These are phyloP conservation scores for Meiosimyza decipiens DNA, from an alignment of 2,888 invertebrate genomes.

Conservation along the genomic window DNA sequence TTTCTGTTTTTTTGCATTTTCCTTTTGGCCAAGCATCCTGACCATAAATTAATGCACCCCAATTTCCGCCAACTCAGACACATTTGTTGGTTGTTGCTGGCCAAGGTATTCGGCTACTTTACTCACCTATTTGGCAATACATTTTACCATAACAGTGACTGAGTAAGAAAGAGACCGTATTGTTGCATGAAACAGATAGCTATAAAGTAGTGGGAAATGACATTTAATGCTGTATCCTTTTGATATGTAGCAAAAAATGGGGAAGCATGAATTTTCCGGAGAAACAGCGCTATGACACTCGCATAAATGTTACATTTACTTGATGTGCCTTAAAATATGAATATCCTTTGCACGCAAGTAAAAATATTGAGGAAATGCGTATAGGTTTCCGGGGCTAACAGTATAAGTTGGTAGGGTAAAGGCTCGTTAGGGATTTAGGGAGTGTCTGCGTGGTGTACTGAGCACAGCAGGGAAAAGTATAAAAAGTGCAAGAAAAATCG, in stretches of 20 bases:
- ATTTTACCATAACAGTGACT: slow-evolving; percentile 11
- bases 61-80: slow-evolving; percentile 33
- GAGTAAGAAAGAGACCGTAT: background rate
- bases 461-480: background rate
- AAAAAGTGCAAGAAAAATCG: slow-evolving; percentile 17
- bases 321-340: slow-evolving; percentile 1
- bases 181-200: background rate
- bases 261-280: background rate
- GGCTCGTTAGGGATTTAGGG: slow-evolving; percentile 12
- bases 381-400: background rate
- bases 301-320: background rate
- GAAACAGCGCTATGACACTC: background rate
- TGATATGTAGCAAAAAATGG: background rate
- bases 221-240: slow-evolving; percentile 6
- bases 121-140: slow-evolving; percentile 46
- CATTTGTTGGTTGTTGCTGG: background rate
- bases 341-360: background rate
- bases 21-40: slow-evolving; percentile 33
- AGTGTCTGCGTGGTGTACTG: background rate
- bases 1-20: background rate
- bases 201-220: slow-evolving; percentile 1
- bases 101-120: slow-evolving; percentile 34
- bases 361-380: background rate
- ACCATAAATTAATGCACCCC: slow-evolving; percentile 47
- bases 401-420: slow-evolving; percentile 13